A percentile compares a stretch with the other conserved stretches of the same genome.
Evolutionary conservation across 2,797 vertebrate genomes (phyloP).

Genomic region (Perodicticus potto): DNA sequence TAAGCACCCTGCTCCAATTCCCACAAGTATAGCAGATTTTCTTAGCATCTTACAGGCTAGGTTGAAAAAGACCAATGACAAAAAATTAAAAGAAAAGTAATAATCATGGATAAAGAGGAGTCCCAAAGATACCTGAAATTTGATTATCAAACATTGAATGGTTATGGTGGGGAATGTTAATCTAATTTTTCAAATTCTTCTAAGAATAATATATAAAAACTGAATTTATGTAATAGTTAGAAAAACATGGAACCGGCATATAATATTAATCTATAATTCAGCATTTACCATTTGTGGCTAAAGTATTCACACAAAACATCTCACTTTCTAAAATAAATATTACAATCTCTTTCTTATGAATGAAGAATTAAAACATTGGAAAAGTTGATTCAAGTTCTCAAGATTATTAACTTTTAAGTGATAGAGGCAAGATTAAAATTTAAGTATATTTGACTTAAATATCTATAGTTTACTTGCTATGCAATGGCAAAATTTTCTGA

Average conservation of each 20-base stretch:
- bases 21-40: background rate
- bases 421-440: background rate
- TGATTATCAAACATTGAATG: background rate
- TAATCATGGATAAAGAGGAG: background rate
- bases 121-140: background rate
- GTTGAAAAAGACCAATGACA: background rate
- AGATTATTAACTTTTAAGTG: background rate
- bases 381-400: background rate
- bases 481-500: background rate
- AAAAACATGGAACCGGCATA: background rate
- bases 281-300: background rate
- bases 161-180: background rate
- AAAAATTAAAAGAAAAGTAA: constrained; percentile 22
- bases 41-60: background rate
- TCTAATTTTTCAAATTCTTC: background rate
- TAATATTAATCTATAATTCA: constrained; percentile 4
- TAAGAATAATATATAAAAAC: background rate
- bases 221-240: background rate
- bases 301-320: background rate
- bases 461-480: background rate
- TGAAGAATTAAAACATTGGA: background rate
- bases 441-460: background rate
- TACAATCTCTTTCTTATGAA: background rate
- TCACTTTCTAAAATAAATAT: background rate
- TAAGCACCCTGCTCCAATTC: background rate